Percentiles rank a stretch among this genome's conserved stretches.
Evolutionary conservation across 2,888 invertebrate genomes (phyloP).

Genomic region (Papilio gigon): DNA sequence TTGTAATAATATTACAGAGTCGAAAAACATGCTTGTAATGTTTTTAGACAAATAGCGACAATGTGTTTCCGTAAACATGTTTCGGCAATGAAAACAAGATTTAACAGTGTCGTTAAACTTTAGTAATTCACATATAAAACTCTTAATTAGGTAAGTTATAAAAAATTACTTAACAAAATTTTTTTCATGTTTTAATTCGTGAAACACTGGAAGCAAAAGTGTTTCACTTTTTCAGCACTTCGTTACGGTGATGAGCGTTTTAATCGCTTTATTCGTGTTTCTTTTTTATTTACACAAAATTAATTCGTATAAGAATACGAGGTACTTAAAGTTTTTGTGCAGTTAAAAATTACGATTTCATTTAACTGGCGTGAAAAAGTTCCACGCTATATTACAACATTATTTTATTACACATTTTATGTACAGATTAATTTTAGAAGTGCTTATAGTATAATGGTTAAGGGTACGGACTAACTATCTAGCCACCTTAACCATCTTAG

Average conservation of each 20-base stretch:
- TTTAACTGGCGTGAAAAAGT: neutral
- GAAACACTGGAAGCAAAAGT: constrained; percentile 23
- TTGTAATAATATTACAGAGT: no score
- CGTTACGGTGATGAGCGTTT: constrained; percentile 29
- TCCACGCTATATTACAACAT: neutral
- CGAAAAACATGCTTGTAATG: no score
- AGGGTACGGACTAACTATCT: no score
- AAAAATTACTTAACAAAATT: neutral
- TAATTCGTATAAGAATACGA: constrained; percentile 3
- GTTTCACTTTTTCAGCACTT: constrained; percentile 20
- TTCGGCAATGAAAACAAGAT: no score
- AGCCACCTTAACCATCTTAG: no score
- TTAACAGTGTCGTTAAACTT: no score
- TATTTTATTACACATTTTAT: neutral
- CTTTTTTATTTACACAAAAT: constrained; percentile 9
- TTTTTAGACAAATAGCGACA: no score
- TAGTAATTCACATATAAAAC: neutral
- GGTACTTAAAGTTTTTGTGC: constrained; percentile 1
- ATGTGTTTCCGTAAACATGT: no score
- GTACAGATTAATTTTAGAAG: no score
- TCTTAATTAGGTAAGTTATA: neutral
- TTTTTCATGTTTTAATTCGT: neutral
- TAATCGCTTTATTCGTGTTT: constrained; percentile 21
- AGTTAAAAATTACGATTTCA: constrained; percentile 4
- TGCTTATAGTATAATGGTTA: no score